Conservation (phyloP, 2,113 vertebrate genomes). For the Caretta caretta region DNA sequence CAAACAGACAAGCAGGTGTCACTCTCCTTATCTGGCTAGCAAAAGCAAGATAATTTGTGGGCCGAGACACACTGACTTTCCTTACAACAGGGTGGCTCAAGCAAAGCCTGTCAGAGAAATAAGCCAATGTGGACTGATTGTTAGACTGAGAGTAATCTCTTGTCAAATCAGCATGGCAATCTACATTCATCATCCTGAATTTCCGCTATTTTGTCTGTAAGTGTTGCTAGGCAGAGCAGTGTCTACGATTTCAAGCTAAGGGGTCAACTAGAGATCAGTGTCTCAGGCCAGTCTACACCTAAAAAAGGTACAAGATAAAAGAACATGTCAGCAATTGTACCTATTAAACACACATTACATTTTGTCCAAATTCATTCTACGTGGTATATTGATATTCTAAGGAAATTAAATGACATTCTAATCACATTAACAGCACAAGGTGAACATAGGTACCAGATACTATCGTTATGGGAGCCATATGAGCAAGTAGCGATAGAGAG, state of each 20-base stretch:
- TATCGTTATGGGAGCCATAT: background rate
- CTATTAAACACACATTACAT: background rate
- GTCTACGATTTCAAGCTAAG: background rate
- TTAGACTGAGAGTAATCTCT: background rate
- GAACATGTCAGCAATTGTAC: background rate
- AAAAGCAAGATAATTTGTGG: background rate
- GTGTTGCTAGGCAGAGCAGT: accelerated
- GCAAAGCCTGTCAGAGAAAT: background rate
- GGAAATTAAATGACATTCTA: background rate
- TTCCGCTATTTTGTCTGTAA: accelerated
- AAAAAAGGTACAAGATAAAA: background rate
- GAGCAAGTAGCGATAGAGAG: background rate
- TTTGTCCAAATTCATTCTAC: background rate
- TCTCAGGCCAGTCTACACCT: background rate
- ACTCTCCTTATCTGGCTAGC: background rate
- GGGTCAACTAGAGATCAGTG: background rate
- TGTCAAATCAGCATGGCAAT: background rate
- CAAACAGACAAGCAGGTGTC: background rate
- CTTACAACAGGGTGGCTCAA: background rate
- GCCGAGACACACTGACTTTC: accelerated
- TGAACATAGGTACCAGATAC: background rate
- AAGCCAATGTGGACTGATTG: accelerated
- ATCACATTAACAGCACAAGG: background rate
- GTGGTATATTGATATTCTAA: accelerated
- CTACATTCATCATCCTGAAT: background rate